These are phyloP conservation scores for Osmerus mordax DNA, from an alignment of 2,113 vertebrate genomes.

Conservation along the genomic window DNA sequence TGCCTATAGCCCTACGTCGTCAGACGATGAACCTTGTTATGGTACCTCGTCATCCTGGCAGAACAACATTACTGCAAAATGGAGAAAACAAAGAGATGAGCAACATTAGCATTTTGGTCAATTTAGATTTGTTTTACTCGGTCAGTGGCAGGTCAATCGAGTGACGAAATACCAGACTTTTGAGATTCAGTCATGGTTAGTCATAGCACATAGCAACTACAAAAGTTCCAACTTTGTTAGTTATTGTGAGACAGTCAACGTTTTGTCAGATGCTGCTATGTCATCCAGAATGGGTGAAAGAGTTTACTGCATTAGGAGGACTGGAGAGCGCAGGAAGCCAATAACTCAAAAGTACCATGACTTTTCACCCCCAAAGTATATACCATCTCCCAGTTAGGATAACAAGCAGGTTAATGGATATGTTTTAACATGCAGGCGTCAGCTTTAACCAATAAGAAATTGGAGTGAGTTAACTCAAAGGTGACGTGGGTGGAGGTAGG, in stretches of 20 bases:
- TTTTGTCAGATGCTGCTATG: background rate
- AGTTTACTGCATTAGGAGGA: constrained; percentile 15
- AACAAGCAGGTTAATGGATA: constrained; percentile 58
- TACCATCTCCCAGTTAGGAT: constrained; percentile 45
- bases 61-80: constrained; percentile 88
- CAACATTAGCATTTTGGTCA: constrained; percentile 65
- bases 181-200: constrained; percentile 41
- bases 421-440: constrained; percentile 67
- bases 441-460: constrained; percentile 40
- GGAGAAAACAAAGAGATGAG: constrained; percentile 75
- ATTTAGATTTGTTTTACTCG: constrained; percentile 26
- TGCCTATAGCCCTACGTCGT: constrained; percentile 46
- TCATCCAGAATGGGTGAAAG: background rate
- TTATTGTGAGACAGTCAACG: constrained; percentile 5
- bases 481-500: constrained; percentile 72
- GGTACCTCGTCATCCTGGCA: constrained; percentile 72
- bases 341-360: constrained; percentile 68
- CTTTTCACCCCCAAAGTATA: constrained; percentile 43
- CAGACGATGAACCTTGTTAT: constrained; percentile 68
- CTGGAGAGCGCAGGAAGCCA: constrained; percentile 68
- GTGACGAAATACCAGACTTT: constrained; percentile 42
- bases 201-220: constrained; percentile 32
- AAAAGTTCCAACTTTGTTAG: constrained; percentile 40
- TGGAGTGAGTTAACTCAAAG: constrained; percentile 40
- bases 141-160: constrained; percentile 16